Percentiles rank a stretch among this genome's conserved stretches.
Conservation (phyloP, 2,888 invertebrate genomes). For the Barypeithes pellucidus region DNA sequence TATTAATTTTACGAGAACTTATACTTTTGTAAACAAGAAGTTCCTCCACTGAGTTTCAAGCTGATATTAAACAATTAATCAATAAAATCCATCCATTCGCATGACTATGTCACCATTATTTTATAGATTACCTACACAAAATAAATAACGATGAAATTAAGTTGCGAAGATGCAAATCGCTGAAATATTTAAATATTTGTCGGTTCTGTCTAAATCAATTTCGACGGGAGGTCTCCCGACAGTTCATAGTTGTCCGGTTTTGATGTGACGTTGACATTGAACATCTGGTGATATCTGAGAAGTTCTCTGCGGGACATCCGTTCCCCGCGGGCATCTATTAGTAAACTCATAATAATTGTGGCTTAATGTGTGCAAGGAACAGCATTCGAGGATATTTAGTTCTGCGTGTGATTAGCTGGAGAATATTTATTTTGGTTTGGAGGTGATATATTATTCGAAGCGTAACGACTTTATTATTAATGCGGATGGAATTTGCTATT, state of each 20-base stretch:
- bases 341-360: slow-evolving; percentile 38
- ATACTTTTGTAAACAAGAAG: too few relatives aligned
- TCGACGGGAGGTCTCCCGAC: slow-evolving; percentile 56
- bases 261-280: slow-evolving; percentile 62
- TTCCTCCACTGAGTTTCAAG: too few relatives aligned
- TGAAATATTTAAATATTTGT: slow-evolving; percentile 39
- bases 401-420: slow-evolving; percentile 28
- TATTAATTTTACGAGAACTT: too few relatives aligned
- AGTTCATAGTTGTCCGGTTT: slow-evolving; percentile 58
- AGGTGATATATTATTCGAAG: slow-evolving; percentile 36
- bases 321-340: slow-evolving; percentile 35
- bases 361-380: slow-evolving; percentile 26
- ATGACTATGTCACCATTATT: too few relatives aligned
- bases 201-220: slow-evolving; percentile 27
- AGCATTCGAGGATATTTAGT: slow-evolving; percentile 16
- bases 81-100: too few relatives aligned
- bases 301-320: slow-evolving; percentile 62
- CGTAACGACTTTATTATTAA: slow-evolving; percentile 34
- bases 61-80: too few relatives aligned
- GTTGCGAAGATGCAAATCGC: slow-evolving; percentile 15
- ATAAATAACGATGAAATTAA: slow-evolving; percentile 36
- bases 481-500: not conserved
- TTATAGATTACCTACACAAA: not conserved
- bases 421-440: slow-evolving; percentile 35
- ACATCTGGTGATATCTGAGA: slow-evolving; percentile 62